Percentiles rank a stretch among this genome's conserved stretches.
phyloP scores from a whole-genome alignment of 2,113 vertebrate genomes.

The Phylloscopus whistleri region DNA sequence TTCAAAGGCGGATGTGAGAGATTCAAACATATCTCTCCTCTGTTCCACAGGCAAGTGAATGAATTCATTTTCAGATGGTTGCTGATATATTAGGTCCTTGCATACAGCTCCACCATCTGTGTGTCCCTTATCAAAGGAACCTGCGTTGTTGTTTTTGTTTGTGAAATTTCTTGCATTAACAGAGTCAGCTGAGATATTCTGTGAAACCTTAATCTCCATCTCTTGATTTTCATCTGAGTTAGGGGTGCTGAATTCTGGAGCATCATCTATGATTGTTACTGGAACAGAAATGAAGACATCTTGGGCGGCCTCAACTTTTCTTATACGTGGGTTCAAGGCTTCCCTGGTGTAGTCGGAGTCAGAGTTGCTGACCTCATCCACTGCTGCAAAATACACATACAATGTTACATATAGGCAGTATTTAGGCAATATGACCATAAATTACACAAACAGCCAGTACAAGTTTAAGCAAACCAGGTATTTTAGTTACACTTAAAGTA shows the following conservation, averaged over 20 bases:
- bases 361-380: conserved; percentile 44
- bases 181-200: conserved; percentile 12
- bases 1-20: not conserved
- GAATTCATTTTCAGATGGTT: not conserved
- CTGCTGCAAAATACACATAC: conserved; percentile 53
- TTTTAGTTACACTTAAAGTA: not conserved
- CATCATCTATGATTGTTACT: conserved; percentile 89
- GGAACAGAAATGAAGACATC: conserved; percentile 80
- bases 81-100: not conserved
- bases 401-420: not conserved
- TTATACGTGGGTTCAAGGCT: not conserved
- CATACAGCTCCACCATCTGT: not conserved
- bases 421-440: not conserved
- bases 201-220: not conserved
- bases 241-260: conserved; percentile 63
- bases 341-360: conserved; percentile 19
- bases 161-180: conserved; percentile 22
- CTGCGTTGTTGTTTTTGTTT: conserved; percentile 81
- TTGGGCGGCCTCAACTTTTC: conserved; percentile 13
- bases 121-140: conserved; percentile 43
- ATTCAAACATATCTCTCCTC: not conserved
- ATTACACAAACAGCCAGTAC: not conserved
- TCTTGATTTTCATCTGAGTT: conserved; percentile 21
- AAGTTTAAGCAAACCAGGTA: not conserved
- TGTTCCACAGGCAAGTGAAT: not conserved